Evolutionary conservation across 2,113 vertebrate species (phyloP), one percentile per base, ranked within the genome.

Genomic region (Leucopternis melanops): DNA sequence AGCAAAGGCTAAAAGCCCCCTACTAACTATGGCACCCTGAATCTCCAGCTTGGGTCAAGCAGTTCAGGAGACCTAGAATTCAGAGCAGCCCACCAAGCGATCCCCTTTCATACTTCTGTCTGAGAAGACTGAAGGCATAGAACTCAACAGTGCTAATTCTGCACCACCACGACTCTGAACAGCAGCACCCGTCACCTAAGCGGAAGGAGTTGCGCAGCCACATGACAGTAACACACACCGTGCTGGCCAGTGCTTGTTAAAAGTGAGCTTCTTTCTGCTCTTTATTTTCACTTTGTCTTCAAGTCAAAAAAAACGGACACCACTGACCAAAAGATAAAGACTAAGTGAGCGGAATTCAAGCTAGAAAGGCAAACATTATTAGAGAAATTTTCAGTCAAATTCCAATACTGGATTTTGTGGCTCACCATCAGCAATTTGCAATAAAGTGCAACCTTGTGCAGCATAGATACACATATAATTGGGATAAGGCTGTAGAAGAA

Each of bases 161-260:
- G 72, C 2, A 36, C 29, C 81, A 63, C 47, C 5, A 3, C 16
- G 49, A n/a, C 34, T 22, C 2, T 1, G 40, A 80, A 14, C 2
- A 1, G 9, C 38, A 62, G 22, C 27, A 27, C 25, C 4, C 0
- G 0, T 44, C 16, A 3, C 45, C 61, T 40, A 3, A 31, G 12
- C 1, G 20, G n/a, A 57, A 91, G 36, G 59, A 71, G 45, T 16
- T 29, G 69, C 42, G 63, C 26, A 50, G 91, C 38, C 49, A 62
- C 0, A 1, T 4, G 42, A 42, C 57, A 61, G 62, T 32, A 66
- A 80, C 45, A 66, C 34, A 67, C 19, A 14, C 7, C 0, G 1
- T 25, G 20, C 70, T 74, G 22, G 27, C 52, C 34, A 66, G 16
- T 67, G 31, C 52, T 2, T 65, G 26, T 2, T 44, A 66, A 80